Conservation (phyloP, 2,888 invertebrate species). For the Stenodera caucasica region DNA sequence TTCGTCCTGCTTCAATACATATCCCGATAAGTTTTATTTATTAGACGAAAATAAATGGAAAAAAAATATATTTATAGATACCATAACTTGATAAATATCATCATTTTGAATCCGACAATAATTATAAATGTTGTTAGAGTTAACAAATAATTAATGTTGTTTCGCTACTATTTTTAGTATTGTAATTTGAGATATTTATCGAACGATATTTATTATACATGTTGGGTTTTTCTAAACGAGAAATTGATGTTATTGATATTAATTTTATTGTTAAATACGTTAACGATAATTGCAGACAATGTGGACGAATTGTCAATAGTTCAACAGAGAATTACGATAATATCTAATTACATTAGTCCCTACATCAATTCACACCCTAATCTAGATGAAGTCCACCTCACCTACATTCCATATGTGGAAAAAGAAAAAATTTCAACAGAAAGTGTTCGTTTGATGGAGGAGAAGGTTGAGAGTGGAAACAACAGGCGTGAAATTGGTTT, state of each 20-base stretch:
- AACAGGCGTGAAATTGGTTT: neutral
- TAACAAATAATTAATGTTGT: neutral
- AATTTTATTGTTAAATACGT: neutral
- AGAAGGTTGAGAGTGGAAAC: neutral
- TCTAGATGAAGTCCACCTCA: constrained; percentile 7
- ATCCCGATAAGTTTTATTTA: neutral
- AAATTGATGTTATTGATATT: neutral
- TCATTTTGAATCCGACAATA: neutral
- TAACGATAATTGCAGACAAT: constrained; percentile 2
- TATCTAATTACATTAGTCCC: neutral
- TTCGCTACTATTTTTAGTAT: neutral
- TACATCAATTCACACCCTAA: neutral
- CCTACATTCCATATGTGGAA: neutral
- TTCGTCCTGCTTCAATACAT: neutral
- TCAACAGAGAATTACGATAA: neutral
- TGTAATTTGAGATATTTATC: neutral
- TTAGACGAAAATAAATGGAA: neutral
- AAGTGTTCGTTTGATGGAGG: neutral
- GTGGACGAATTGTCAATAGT: neutral
- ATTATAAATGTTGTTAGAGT: neutral
- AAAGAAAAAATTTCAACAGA: neutral
- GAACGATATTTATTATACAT: neutral
- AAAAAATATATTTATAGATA: neutral
- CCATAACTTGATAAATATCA: neutral
- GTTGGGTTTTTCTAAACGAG: neutral